Conservation (phyloP, 2,113 vertebrate species). For the Todiramphus saurophagus region DNA sequence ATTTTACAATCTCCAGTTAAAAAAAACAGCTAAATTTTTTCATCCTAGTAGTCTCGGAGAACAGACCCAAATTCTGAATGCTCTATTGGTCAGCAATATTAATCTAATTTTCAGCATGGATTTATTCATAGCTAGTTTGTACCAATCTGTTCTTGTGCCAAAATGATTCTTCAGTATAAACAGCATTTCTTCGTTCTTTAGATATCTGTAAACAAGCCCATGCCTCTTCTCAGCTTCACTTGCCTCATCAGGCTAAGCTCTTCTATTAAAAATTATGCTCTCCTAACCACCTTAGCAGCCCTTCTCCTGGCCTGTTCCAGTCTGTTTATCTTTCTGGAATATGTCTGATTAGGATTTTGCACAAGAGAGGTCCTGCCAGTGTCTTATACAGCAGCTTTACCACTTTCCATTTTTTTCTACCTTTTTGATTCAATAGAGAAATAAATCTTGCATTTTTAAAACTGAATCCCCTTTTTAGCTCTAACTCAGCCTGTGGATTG, state of each 20-base stretch:
- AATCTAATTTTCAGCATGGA: conserved; percentile 25
- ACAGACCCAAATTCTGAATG: conserved; percentile 6
- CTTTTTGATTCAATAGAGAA: background rate
- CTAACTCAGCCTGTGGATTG: background rate
- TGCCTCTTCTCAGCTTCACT: background rate
- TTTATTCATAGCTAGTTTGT: background rate
- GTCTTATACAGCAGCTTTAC: background rate
- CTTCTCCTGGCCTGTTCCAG: background rate
- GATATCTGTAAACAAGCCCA: background rate
- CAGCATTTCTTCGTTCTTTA: background rate
- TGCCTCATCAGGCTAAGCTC: background rate
- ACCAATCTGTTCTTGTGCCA: background rate
- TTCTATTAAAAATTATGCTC: background rate
- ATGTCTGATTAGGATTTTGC: background rate
- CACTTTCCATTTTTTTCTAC: background rate
- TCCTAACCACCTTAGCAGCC: background rate
- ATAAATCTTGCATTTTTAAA: background rate
- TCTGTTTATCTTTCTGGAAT: background rate
- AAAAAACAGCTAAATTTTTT: background rate
- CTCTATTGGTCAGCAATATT: background rate
- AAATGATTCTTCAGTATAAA: background rate
- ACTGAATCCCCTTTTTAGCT: background rate
- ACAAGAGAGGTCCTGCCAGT: background rate
- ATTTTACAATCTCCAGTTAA: conserved; percentile 1
- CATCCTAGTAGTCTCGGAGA: background rate